Percentiles rank a stretch among this genome's conserved stretches.
phyloP scores from a whole-genome alignment of 2,113 vertebrate species.

The Heptranchias perlo region DNA sequence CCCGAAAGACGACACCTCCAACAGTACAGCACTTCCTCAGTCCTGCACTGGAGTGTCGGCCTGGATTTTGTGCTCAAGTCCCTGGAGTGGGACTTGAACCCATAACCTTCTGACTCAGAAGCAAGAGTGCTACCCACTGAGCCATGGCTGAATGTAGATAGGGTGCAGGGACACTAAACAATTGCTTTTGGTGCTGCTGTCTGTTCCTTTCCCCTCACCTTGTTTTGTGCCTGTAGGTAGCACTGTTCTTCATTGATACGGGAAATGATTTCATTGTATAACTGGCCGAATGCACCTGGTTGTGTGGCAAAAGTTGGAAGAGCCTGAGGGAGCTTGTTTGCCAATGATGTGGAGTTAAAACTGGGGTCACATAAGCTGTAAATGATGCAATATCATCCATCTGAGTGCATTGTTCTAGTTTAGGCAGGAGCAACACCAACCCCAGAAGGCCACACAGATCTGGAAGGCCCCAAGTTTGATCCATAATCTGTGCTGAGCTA shows the following conservation, averaged over 20 bases:
- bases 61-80: no score
- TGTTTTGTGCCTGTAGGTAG: no score
- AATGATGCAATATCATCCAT: neutral
- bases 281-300: neutral
- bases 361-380: neutral
- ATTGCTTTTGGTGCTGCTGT: no score
- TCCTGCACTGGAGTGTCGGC: no score
- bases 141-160: neutral
- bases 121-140: no score
- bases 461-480: no score
- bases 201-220: neutral
- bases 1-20: no score
- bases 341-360: neutral
- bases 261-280: neutral
- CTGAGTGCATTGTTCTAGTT: neutral
- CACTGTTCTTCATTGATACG: neutral
- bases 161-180: neutral
- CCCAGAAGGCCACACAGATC: no score
- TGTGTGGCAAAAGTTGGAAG: neutral
- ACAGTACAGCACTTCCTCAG: no score
- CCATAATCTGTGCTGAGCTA: no score
- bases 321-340: neutral
- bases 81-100: no score
- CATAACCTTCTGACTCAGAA: no score
- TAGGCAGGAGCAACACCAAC: neutral